These are phyloP conservation scores for Dasysyrphus albostriatus DNA, from an alignment of 2,888 invertebrate genomes.

Conservation along the genomic window DNA sequence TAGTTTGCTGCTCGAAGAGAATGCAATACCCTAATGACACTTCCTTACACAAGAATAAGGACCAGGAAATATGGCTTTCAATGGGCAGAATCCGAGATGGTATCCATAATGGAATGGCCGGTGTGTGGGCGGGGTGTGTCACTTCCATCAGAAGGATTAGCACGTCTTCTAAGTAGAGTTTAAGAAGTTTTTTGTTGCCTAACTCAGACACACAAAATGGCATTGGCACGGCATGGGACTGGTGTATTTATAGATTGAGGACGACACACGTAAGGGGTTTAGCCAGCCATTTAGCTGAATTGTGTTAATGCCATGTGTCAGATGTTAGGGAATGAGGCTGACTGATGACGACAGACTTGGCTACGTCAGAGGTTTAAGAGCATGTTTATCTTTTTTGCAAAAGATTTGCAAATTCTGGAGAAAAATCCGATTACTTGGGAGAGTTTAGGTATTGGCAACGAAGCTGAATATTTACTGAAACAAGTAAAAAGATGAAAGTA, in stretches of 20 bases:
- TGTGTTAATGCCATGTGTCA: conserved; percentile 33
- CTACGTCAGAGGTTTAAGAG: neutral
- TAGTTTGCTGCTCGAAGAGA: conserved; percentile 13
- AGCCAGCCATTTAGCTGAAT: conserved; percentile 43
- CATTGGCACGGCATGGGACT: too few relatives aligned
- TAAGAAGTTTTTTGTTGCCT: conserved; percentile 26
- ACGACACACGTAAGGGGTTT: conserved; percentile 18
- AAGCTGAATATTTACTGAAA: too few relatives aligned
- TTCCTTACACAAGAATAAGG: neutral
- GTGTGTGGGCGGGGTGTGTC: neutral
- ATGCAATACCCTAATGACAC: conserved; percentile 29
- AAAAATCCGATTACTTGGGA: conserved; percentile 8
- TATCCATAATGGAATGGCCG: conserved; percentile 7
- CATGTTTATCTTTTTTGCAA: neutral
- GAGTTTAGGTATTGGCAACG: neutral
- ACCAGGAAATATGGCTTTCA: neutral
- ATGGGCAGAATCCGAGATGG: neutral
- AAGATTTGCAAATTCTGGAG: neutral
- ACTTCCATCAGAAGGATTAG: conserved; percentile 35
- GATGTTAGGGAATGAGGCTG: neutral
- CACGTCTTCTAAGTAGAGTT: conserved; percentile 18
- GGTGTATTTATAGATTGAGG: conserved; percentile 3
- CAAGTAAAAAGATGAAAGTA: neutral
- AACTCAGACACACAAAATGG: neutral
- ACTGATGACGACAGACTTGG: neutral